phyloP scores from a whole-genome alignment of 2,888 invertebrate genomes.

The Ophion costatus region DNA sequence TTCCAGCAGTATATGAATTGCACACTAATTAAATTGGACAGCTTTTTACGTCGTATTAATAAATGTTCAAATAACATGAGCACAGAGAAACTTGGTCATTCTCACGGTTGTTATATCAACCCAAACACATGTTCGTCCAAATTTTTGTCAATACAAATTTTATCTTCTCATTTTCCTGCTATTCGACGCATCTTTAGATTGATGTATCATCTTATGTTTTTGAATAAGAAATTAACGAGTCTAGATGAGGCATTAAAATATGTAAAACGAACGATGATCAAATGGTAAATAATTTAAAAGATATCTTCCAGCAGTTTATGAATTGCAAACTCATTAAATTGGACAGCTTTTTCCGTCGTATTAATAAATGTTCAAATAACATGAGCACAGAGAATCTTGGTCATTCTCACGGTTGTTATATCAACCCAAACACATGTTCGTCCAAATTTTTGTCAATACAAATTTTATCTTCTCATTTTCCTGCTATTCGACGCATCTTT shows the following conservation, averaged over 20 bases:
- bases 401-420: too few relatives aligned
- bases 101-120: constrained; percentile 7
- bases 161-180: neutral
- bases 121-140: constrained; percentile 16
- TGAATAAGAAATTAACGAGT: neutral
- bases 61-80: constrained; percentile 6
- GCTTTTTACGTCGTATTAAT: constrained; percentile 21
- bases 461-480: too few relatives aligned
- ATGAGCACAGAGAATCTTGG: too few relatives aligned
- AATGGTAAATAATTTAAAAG: too few relatives aligned
- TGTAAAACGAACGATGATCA: too few relatives aligned
- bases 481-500: too few relatives aligned
- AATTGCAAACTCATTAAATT: too few relatives aligned
- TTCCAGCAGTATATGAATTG: neutral
- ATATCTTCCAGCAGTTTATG: too few relatives aligned
- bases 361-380: too few relatives aligned
- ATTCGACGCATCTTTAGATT: constrained; percentile 40
- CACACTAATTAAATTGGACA: neutral
- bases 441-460: too few relatives aligned
- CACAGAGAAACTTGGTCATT: constrained; percentile 8
- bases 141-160: constrained; percentile 6
- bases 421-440: too few relatives aligned
- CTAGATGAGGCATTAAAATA: constrained; percentile 3
- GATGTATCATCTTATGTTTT: constrained; percentile 30
- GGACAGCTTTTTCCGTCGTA: too few relatives aligned